Evolutionary conservation across 2,797 vertebrate genomes (phyloP).

Genomic region (Amblyopsis hoosieri): DNA sequence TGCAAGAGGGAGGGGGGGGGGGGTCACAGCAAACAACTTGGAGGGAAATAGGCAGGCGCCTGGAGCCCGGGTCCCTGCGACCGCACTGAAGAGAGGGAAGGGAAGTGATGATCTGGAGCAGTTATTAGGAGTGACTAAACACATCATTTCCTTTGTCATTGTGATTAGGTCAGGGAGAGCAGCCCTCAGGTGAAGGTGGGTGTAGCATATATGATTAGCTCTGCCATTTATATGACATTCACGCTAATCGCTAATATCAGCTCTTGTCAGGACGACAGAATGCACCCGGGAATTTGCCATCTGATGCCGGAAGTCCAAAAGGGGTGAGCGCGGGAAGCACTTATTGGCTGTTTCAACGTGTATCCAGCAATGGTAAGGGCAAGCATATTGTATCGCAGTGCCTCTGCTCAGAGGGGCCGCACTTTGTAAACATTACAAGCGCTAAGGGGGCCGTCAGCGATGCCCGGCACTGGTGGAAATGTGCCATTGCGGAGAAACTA

Average conservation of each 20-base stretch:
- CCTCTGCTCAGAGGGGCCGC: constrained; percentile 42
- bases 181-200: constrained; percentile 65
- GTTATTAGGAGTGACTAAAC: constrained; percentile 71
- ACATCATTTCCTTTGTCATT: constrained; percentile 69
- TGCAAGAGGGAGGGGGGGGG: neutral
- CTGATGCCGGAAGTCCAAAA: constrained; percentile 35
- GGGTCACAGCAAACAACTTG: constrained; percentile 39
- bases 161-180: constrained; percentile 63
- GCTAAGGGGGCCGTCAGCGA: constrained; percentile 34
- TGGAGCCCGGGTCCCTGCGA: constrained; percentile 26
- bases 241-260: constrained; percentile 75
- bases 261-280: constrained; percentile 66
- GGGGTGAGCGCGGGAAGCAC: constrained; percentile 43
- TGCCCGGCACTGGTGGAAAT: constrained; percentile 35
- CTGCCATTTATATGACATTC: constrained; percentile 80
- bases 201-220: constrained; percentile 71
- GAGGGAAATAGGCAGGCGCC: constrained; percentile 18
- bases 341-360: constrained; percentile 48
- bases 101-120: constrained; percentile 59
- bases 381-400: constrained; percentile 52
- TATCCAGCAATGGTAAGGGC: constrained; percentile 60
- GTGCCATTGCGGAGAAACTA: constrained; percentile 43
- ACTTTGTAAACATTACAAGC: constrained; percentile 56
- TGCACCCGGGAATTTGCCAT: constrained; percentile 52
- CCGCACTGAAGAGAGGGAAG: constrained; percentile 5